phyloP scores from a whole-genome alignment of 2,113 vertebrate species.

The Dasyurus viverrinus region DNA sequence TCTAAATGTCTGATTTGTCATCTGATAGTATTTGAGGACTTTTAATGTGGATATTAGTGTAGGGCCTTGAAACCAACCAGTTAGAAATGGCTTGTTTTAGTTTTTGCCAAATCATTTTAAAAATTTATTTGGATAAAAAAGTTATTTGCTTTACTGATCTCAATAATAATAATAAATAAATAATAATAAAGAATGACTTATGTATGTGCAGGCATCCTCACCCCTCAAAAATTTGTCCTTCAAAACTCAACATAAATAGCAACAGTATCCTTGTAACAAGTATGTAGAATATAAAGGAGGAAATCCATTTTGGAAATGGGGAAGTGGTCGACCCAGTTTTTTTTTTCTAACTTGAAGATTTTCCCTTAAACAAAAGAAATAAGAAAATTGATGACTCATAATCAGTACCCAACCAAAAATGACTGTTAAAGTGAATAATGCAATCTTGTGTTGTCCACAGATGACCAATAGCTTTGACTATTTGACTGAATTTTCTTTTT shows the following conservation, averaged over 20 bases:
- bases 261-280: not conserved
- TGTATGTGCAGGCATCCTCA: not conserved
- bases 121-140: not conserved
- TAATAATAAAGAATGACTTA: not conserved
- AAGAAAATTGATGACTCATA: not conserved
- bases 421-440: not conserved
- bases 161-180: too few species aligned
- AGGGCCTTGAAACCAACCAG: not conserved
- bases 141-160: not conserved
- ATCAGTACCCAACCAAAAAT: not conserved
- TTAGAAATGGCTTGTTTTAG: not conserved
- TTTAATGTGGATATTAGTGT: not conserved
- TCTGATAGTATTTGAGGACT: not conserved
- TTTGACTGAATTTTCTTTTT: not conserved
- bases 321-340: not conserved
- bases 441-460: not conserved
- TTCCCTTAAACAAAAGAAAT: not conserved
- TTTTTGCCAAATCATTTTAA: not conserved
- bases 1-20: not conserved
- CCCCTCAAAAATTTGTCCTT: not conserved
- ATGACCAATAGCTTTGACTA: not conserved
- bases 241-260: not conserved
- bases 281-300: not conserved
- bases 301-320: not conserved
- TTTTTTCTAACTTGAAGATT: not conserved